phyloP scores from a whole-genome alignment of 1,140 invertebrate species.

The Pseudachorutes palmiensis region DNA sequence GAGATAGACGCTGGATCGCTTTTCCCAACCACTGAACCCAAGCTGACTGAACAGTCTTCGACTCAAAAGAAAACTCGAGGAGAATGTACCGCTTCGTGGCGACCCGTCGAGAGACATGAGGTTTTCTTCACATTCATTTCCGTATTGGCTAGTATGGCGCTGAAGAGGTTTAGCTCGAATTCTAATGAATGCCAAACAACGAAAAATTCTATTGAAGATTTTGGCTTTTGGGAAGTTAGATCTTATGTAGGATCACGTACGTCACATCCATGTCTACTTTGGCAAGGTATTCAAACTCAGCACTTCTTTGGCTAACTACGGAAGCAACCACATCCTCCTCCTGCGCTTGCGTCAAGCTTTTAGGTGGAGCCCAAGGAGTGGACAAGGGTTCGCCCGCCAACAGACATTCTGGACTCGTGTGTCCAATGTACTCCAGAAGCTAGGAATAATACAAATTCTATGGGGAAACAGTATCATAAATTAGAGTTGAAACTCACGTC shows the following conservation, averaged over 20 bases:
- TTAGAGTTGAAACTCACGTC: constrained; percentile 52
- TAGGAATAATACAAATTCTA: constrained; percentile 41
- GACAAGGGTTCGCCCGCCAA: constrained; percentile 62
- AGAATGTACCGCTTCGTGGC: constrained; percentile 19
- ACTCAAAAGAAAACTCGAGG: constrained; percentile 42
- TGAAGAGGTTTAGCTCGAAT: constrained; percentile 42
- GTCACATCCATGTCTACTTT: constrained; percentile 37
- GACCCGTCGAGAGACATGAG: constrained; percentile 48
- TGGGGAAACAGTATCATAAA: constrained; percentile 21
- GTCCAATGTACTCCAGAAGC: constrained; percentile 80
- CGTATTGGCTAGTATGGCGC: constrained; percentile 36
- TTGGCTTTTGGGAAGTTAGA: background rate
- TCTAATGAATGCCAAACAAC: constrained; percentile 42
- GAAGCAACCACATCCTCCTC: constrained; percentile 78
- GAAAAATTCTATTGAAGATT: background rate
- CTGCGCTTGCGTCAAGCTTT: constrained; percentile 56
- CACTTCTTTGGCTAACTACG: constrained; percentile 67
- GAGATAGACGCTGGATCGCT: constrained; percentile 72
- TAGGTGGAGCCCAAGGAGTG: constrained; percentile 52
- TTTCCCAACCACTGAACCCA: constrained; percentile 81
- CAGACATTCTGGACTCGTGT: constrained; percentile 84
- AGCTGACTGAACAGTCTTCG: constrained; percentile 80
- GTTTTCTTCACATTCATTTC: constrained; percentile 44
- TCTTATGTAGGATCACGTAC: too few relatives aligned
- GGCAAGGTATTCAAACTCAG: constrained; percentile 61